Conservation (phyloP, 2,797 vertebrate species). For the Artibeus jamaicensis region DNA sequence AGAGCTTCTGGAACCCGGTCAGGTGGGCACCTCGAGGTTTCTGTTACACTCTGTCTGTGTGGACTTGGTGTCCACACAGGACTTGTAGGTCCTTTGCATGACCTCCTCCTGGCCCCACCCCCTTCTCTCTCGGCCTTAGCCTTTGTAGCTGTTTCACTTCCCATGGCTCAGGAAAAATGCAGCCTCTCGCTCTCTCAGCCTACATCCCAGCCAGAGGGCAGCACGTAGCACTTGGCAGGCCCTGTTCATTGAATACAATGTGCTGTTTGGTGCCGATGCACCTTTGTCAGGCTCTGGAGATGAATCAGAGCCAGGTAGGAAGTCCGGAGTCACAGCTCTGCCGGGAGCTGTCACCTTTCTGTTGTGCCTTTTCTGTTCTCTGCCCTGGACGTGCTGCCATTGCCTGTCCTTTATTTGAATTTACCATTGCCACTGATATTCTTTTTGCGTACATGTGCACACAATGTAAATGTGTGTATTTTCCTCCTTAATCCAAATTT, state of each 20-base stretch:
- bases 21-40: neutral
- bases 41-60: neutral
- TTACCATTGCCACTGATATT: neutral
- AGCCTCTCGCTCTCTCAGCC: neutral
- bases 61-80: neutral
- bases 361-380: neutral
- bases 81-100: no score
- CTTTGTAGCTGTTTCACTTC: constrained; percentile 38
- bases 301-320: neutral
- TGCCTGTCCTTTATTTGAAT: neutral
- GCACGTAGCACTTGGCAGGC: neutral
- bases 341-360: neutral
- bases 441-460: neutral
- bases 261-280: neutral
- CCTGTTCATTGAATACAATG: neutral
- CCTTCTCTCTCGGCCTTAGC: neutral
- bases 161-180: neutral
- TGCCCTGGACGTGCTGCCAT: neutral
- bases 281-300: neutral
- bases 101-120: no score
- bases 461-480: neutral
- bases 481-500: neutral
- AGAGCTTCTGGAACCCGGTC: neutral
- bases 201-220: neutral
- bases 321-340: neutral